These are phyloP conservation scores for Peromyscus polionotus DNA, from an alignment of 2,113 vertebrate species.

Conservation along the genomic window DNA sequence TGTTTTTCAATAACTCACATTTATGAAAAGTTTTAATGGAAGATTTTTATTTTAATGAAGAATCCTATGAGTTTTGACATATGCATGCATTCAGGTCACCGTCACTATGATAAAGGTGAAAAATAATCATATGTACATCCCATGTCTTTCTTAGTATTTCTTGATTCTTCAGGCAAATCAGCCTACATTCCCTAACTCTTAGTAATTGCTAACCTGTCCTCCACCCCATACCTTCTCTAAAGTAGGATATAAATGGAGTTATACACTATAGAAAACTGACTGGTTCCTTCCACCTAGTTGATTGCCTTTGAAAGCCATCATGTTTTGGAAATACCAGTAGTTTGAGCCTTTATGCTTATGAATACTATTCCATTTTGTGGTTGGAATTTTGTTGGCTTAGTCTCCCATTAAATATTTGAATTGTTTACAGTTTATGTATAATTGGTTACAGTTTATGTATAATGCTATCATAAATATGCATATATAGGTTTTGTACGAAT, in stretches of 20 bases:
- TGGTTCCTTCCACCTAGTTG: neutral
- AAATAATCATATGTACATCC: too few relatives aligned
- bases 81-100: neutral
- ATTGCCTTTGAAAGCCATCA: neutral
- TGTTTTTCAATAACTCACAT: neutral
- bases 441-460: neutral
- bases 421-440: slow-evolving; percentile 11
- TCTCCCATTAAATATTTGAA: neutral
- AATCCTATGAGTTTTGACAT: neutral
- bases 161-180: neutral
- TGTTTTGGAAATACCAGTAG: neutral
- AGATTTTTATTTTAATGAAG: neutral
- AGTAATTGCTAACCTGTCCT: neutral
- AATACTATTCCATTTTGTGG: neutral
- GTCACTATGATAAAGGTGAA: neutral
- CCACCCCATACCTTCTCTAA: neutral
- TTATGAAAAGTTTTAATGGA: neutral
- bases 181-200: neutral
- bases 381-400: neutral
- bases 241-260: neutral
- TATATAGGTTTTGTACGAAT: neutral
- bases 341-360: neutral
- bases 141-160: neutral
- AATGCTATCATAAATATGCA: neutral
- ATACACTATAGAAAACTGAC: neutral